Conservation (phyloP, 2,797 vertebrate genomes). For the Echiichthys vipera region DNA sequence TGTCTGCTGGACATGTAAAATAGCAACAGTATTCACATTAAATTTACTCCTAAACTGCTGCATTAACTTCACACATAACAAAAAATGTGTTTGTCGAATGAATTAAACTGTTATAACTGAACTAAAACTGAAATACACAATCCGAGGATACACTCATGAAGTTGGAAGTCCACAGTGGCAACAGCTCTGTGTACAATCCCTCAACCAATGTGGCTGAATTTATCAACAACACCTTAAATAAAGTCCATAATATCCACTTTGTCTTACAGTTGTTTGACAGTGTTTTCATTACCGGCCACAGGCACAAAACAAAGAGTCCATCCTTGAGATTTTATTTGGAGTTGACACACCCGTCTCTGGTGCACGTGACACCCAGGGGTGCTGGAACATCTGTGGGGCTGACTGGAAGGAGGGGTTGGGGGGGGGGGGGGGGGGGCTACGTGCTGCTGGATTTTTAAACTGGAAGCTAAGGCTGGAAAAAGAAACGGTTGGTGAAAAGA, state of each 20-base stretch:
- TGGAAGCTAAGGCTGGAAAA: conserved; percentile 53
- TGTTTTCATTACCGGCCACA: conserved; percentile 27
- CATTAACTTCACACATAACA: too few relatives aligned
- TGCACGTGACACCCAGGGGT: conserved; percentile 28
- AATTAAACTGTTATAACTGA: too few relatives aligned
- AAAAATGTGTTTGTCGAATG: too few relatives aligned
- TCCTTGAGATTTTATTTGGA: conserved; percentile 24
- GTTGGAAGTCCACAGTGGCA: not conserved
- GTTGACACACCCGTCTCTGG: not conserved
- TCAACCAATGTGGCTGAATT: conserved; percentile 9
- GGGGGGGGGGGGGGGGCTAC: not conserved
- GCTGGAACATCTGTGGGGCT: conserved; percentile 51
- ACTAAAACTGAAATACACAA: too few relatives aligned
- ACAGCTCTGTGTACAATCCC: conserved; percentile 8
- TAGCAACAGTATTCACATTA: too few relatives aligned
- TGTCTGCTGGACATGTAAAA: too few relatives aligned
- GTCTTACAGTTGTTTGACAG: conserved; percentile 44
- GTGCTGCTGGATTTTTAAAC: not conserved
- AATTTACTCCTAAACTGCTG: too few relatives aligned
- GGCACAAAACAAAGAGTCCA: conserved; percentile 8
- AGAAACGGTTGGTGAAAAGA: conserved; percentile 22
- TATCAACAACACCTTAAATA: conserved; percentile 30
- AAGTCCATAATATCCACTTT: conserved; percentile 15
- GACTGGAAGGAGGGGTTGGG: too few relatives aligned
- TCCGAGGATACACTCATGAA: too few relatives aligned